Evolutionary conservation across 2,113 vertebrate species (phyloP).

Genomic region (Pterocles orientalis): DNA sequence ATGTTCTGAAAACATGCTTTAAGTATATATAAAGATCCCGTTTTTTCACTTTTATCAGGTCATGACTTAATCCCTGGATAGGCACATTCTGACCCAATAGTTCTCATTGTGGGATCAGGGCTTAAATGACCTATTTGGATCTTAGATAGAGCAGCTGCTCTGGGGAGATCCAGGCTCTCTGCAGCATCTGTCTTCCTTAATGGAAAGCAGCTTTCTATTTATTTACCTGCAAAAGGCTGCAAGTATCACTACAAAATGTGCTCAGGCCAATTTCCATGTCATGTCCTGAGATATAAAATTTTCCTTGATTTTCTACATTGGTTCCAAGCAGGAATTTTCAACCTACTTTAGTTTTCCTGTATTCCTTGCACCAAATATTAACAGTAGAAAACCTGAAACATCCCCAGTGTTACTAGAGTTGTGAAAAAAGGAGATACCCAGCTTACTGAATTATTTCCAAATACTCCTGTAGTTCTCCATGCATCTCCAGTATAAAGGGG

Average conservation of each 20-base stretch:
- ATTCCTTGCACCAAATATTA: neutral
- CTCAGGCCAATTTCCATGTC: neutral
- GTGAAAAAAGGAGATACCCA: constrained; percentile 6
- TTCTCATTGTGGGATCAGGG: constrained; percentile 25
- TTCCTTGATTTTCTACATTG: neutral
- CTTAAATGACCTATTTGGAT: constrained; percentile 64
- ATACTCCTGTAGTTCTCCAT: neutral
- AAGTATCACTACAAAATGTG: neutral
- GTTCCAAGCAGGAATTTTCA: constrained; percentile 11
- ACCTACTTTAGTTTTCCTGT: neutral
- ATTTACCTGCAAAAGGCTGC: constrained; percentile 54
- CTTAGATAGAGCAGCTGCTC: constrained; percentile 52
- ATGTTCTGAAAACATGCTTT: constrained; percentile 25
- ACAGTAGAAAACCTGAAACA: constrained; percentile 43
- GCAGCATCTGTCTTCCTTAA: constrained; percentile 61
- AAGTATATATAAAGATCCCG: neutral
- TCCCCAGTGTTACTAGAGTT: neutral
- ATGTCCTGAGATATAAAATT: neutral
- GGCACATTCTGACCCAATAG: constrained; percentile 47
- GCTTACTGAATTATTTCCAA: constrained; percentile 52
- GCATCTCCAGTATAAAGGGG: neutral
- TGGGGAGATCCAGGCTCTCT: constrained; percentile 19
- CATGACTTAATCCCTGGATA: constrained; percentile 40
- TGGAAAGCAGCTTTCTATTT: constrained; percentile 46
- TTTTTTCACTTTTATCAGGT: constrained; percentile 52